Percentiles rank a stretch among this genome's conserved stretches.
Evolutionary conservation across 2,797 vertebrate species (phyloP).

Genomic region (Amniataba percoides): DNA sequence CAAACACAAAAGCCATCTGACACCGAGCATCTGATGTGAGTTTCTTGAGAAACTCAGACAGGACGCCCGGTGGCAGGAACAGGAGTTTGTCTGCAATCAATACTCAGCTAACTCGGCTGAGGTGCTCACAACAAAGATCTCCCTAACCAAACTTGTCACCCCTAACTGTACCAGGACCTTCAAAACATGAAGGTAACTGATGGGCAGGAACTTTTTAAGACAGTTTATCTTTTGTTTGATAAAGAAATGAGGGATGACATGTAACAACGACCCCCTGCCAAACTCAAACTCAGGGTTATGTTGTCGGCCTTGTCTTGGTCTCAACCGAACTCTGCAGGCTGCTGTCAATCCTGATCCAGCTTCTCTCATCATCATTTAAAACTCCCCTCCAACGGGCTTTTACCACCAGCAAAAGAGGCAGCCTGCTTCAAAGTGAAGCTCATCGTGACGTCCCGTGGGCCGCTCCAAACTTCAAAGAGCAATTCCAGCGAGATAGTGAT

Average conservation of each 20-base stretch:
- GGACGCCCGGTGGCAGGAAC: not conserved
- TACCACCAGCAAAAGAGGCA: conserved; percentile 1
- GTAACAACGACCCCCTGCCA: not conserved
- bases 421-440: conserved; percentile 15
- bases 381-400: conserved; percentile 15
- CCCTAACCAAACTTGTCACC: not conserved
- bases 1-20: not conserved
- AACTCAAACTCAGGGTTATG: not conserved
- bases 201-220: not conserved
- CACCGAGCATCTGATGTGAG: not conserved
- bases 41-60: not conserved
- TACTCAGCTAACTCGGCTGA: not conserved
- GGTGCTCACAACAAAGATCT: not conserved
- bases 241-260: not conserved
- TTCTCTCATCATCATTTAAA: not conserved
- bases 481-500: conserved; percentile 41
- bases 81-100: not conserved
- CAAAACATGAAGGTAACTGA: not conserved
- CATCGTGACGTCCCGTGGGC: conserved; percentile 7
- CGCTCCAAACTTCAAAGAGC: conserved; percentile 46
- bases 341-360: not conserved
- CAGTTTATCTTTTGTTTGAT: not conserved
- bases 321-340: not conserved
- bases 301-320: not conserved
- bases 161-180: not conserved